phyloP scores from a whole-genome alignment of 2,113 vertebrate genomes.

The Sula dactylatra region DNA sequence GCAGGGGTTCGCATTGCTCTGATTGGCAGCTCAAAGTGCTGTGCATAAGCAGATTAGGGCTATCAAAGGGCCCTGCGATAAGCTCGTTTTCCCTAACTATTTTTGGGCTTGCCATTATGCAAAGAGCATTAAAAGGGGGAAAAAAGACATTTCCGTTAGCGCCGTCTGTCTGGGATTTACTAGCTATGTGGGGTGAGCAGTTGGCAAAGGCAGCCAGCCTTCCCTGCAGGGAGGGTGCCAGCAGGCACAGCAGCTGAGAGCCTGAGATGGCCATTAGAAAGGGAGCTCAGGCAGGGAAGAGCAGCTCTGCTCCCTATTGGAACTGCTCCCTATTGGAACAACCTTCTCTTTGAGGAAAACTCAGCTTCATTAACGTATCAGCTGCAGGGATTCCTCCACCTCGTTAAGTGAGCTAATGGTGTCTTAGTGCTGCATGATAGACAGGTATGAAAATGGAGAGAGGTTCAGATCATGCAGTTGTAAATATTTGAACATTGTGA shows the following conservation, averaged over 20 bases:
- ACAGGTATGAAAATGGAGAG: conserved; percentile 25
- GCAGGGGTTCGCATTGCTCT: conserved; percentile 28
- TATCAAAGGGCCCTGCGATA: conserved; percentile 67
- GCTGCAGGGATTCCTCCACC: conserved; percentile 12
- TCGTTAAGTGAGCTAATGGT: conserved; percentile 39
- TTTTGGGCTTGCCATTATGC: conserved; percentile 66
- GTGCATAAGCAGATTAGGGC: conserved; percentile 68
- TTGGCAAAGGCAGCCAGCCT: conserved; percentile 33
- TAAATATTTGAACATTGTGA: conserved; percentile 42
- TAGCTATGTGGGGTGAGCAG: conserved; percentile 30
- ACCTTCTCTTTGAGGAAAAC: conserved; percentile 56
- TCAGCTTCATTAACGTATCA: conserved; percentile 47
- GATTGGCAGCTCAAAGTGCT: conserved; percentile 68
- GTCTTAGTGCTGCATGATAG: not conserved
- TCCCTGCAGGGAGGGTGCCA: conserved; percentile 12
- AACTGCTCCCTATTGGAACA: conserved; percentile 8
- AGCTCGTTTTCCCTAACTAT: conserved; percentile 68
- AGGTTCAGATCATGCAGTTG: not conserved
- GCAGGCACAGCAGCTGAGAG: not conserved
- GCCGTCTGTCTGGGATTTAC: conserved; percentile 62
- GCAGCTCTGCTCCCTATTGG: conserved; percentile 4
- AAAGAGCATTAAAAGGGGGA: conserved; percentile 62
- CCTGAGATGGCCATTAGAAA: conserved; percentile 32
- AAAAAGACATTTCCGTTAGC: conserved; percentile 53
- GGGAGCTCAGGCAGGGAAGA: conserved; percentile 19